Evolutionary conservation across 2,113 vertebrate genomes (phyloP).

Genomic region (Sciurus niger): DNA sequence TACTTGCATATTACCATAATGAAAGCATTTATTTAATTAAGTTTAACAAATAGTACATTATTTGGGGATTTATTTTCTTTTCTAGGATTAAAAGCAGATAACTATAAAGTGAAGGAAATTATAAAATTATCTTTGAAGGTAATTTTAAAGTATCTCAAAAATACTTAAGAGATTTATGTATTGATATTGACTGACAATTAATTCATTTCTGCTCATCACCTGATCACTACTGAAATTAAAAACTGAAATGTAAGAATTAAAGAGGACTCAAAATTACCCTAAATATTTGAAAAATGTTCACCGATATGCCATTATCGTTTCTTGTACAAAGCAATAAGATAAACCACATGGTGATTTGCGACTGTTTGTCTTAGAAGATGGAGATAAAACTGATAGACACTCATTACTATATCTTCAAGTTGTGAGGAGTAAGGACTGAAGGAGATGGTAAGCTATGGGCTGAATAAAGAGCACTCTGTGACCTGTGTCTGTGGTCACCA

Average conservation of each 20-base stretch:
- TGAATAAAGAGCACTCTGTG: not conserved
- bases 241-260: slow-evolving; percentile 30
- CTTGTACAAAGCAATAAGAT: not conserved
- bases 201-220: not conserved
- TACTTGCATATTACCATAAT: not conserved
- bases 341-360: not conserved
- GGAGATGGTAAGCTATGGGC: not conserved
- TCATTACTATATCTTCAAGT: not conserved
- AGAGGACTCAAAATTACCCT: not conserved
- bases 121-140: not conserved
- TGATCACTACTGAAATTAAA: not conserved
- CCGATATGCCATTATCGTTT: not conserved
- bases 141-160: not conserved
- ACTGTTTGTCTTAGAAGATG: not conserved
- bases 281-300: not conserved
- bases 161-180: not conserved
- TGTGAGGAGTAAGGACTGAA: not conserved
- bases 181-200: not conserved
- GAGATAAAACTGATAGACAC: not conserved
- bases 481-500: not conserved
- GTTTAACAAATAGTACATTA: not conserved
- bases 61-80: slow-evolving; percentile 29
- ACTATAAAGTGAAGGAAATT: not conserved
- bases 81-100: not conserved
- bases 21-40: not conserved